phyloP scores from a whole-genome alignment of 2,888 invertebrate species.

The Phaonia tiefii region DNA sequence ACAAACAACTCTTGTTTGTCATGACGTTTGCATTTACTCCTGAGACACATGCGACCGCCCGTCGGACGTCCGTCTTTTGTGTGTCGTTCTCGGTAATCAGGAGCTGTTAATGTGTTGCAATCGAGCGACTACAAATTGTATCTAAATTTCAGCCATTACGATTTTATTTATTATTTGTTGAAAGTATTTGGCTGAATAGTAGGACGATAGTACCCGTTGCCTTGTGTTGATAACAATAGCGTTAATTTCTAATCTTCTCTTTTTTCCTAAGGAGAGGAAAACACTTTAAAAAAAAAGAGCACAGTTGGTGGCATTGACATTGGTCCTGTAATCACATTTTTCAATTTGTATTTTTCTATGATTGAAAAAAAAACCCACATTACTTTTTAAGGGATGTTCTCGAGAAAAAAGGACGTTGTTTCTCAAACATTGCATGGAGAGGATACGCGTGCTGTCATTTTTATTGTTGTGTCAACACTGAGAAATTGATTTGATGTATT shows the following conservation, averaged over 20 bases:
- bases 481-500: background rate
- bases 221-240: slow-evolving; percentile 40
- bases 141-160: slow-evolving; percentile 20
- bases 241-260: slow-evolving; percentile 58
- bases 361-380: background rate
- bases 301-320: slow-evolving; percentile 42
- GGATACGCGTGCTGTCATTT: slow-evolving; percentile 40
- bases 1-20: slow-evolving; percentile 23
- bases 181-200: too few relatives aligned
- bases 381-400: background rate
- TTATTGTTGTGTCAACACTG: slow-evolving; percentile 25
- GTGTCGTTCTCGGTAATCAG: slow-evolving; percentile 23
- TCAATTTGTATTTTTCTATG: slow-evolving; percentile 18
- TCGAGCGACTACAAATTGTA: slow-evolving; percentile 42
- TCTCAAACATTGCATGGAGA: background rate
- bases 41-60: background rate
- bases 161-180: slow-evolving; percentile 9
- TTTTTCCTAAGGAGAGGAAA: slow-evolving; percentile 17
- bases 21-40: too few relatives aligned
- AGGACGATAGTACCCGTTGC: background rate
- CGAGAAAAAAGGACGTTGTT: slow-evolving; percentile 11
- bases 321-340: slow-evolving; percentile 37
- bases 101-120: slow-evolving; percentile 25
- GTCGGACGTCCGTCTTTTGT: slow-evolving; percentile 14
- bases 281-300: background rate